Base-by-base conservation (phyloP, 2,888 invertebrate genomes). In the Drosophila macrothrix region DNA sequence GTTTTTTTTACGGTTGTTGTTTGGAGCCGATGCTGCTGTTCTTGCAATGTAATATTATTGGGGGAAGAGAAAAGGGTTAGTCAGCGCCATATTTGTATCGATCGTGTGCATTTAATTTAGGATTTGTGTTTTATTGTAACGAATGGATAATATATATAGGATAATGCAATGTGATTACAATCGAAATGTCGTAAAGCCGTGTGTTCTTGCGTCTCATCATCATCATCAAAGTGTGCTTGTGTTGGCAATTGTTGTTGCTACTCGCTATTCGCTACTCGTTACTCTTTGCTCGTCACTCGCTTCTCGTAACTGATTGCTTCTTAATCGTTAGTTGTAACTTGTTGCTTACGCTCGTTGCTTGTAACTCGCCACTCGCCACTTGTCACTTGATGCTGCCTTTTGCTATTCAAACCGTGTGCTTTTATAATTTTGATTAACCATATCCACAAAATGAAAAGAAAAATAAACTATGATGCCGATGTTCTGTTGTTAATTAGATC, bases 401-500 rank as follows among this genome's bases (percentile, higher is more conserved):
- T 50, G n/a, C 29, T 52, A 39, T 55, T n/a, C 19, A 49, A 39
- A 55, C 39, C 16, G 16, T 67, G 65, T 29, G 31, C 54, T 63
- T 14, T 49, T 33, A 22, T 6, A 16, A 55, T 28, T 49, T 67
- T 67, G 67, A 22, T 55, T 52, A 58, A 16, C 29, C 59, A 43
- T 33, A 67, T 68, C 41, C 67, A 55, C 66, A 60, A 67, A 56
- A 58, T 28, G 33, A 43, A 22, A 22, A 22, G n/a, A n/a, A 16
- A 25, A 16, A 25, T n/a, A 16, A 46, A 46, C 14, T 50, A 52
- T 35, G 29, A 49, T 52, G 29, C n/a, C 41, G 41, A 4, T 41
- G 2, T 9, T 12, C 14, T 37, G 22, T 50, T 94, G 10, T 25
- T 29, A 12, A 41, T 94, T 97, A 98, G 93, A 98, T 98, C 93